These are phyloP conservation scores for Drosophila hamatofila DNA, from an alignment of 2,888 invertebrate species.

Conservation along the genomic window DNA sequence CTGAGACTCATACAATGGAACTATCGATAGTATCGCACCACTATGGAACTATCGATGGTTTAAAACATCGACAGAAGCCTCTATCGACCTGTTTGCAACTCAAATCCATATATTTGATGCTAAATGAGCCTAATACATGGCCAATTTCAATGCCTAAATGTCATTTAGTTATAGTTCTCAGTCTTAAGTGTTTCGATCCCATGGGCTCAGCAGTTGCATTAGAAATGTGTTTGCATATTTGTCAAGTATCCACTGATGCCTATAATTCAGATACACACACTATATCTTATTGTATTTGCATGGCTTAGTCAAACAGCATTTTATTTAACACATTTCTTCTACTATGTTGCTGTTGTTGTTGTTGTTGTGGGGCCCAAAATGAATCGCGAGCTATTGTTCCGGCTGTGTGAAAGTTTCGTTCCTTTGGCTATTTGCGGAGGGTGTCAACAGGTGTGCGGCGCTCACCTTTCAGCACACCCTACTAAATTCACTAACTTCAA, in stretches of 20 bases:
- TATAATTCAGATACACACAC: not conserved
- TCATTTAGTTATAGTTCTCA: no score
- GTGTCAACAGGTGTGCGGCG: slow-evolving; percentile 32
- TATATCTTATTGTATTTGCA: slow-evolving; percentile 2
- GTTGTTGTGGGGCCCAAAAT: no score
- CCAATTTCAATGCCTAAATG: not conserved
- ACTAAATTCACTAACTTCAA: not conserved
- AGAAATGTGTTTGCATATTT: not conserved
- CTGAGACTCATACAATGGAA: no score
- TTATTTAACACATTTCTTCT: not conserved
- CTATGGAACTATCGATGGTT: no score
- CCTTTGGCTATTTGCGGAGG: slow-evolving; percentile 8
- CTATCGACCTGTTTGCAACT: no score
- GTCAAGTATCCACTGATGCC: not conserved
- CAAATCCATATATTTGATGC: no score
- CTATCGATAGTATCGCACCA: no score
- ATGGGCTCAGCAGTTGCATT: not conserved
- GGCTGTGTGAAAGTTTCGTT: slow-evolving; percentile 3
- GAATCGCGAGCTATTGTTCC: not conserved
- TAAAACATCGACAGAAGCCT: no score
- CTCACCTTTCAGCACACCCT: not conserved
- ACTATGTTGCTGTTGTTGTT: no score
- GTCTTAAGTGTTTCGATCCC: not conserved
- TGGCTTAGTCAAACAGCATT: not conserved
- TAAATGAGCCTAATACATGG: not conserved